Conservation (phyloP, 1,140 invertebrate species). For the Drosophila ogumai region DNA sequence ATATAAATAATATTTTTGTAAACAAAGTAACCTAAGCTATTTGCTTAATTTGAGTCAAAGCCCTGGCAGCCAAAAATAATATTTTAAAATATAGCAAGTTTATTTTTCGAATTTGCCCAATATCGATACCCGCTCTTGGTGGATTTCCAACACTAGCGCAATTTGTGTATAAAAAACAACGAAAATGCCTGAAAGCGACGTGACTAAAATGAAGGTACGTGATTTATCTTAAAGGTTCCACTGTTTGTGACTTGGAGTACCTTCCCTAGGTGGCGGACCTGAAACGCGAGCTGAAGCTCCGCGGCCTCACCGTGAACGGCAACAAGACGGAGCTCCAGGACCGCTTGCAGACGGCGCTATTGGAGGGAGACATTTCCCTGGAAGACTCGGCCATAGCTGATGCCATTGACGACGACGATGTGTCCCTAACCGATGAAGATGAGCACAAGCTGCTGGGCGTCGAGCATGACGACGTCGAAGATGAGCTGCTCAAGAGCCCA, state of each 20-base stretch:
- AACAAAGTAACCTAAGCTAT: not conserved
- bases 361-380: constrained; percentile 85
- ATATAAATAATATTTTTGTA: not conserved
- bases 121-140: not conserved
- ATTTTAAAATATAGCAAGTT: not conserved
- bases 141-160: not conserved
- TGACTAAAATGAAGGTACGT: constrained; percentile 83
- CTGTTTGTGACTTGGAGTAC: constrained; percentile 28
- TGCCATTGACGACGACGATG: constrained; percentile 80
- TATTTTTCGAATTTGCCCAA: not conserved
- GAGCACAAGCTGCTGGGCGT: constrained; percentile 70
- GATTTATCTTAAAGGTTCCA: not conserved
- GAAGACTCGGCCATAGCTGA: constrained; percentile 86
- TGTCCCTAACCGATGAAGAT: constrained; percentile 73
- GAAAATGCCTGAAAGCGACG: constrained; percentile 81
- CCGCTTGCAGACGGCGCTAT: constrained; percentile 89
- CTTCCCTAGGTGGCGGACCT: constrained; percentile 88
- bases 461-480: constrained; percentile 74
- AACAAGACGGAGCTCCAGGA: constrained; percentile 93
- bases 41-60: not conserved
- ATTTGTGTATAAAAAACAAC: constrained; percentile 23
- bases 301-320: constrained; percentile 90
- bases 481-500: constrained; percentile 75
- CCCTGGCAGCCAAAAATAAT: not conserved
- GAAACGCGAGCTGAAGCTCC: constrained; percentile 91